Evolutionary conservation across 92 coral and sea anemone species (phyloP).

Genomic region (Desmophyllum pertusum): DNA sequence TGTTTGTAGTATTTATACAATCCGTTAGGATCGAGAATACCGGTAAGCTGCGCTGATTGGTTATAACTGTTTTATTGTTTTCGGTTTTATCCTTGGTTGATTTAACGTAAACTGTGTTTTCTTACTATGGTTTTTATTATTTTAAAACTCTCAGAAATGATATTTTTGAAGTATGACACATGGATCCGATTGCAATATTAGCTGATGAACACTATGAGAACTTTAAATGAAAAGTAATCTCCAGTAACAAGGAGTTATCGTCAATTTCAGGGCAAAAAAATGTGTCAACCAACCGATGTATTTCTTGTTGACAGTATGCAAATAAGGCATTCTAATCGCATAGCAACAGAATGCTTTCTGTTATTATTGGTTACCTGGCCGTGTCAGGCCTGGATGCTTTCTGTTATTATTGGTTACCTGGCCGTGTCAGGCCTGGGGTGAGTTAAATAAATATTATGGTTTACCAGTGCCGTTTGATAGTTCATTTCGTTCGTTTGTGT

Average conservation of each 20-base stretch:
- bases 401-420: no score
- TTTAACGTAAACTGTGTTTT: slow-evolving; percentile 37
- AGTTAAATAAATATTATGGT: not conserved
- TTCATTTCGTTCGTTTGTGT: no score
- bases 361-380: slow-evolving; percentile 3
- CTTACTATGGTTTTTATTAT: slow-evolving; percentile 24
- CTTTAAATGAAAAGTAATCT: not conserved
- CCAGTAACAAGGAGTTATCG: not conserved
- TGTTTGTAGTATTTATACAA: no score
- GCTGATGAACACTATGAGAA: slow-evolving; percentile 7
- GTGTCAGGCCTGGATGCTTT: no score
- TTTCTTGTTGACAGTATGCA: slow-evolving; percentile 27
- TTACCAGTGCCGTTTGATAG: no score
- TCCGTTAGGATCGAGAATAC: slow-evolving; percentile 24
- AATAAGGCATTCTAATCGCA: slow-evolving; percentile 15
- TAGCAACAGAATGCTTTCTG: slow-evolving; percentile 3
- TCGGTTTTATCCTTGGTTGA: slow-evolving; percentile 6
- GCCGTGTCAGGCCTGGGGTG: slow-evolving; percentile 2
- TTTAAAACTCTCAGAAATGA: slow-evolving; percentile 2
- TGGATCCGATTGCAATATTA: not conserved
- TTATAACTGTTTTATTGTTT: slow-evolving; percentile 1
- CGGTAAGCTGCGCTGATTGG: slow-evolving; percentile 29
- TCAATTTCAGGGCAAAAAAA: not conserved
- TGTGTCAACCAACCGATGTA: not conserved
- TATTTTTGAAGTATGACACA: slow-evolving; percentile 9